Conservation (phyloP, 53 echinoderm and acorn worm genomes). For the Crossaster papposus region DNA sequence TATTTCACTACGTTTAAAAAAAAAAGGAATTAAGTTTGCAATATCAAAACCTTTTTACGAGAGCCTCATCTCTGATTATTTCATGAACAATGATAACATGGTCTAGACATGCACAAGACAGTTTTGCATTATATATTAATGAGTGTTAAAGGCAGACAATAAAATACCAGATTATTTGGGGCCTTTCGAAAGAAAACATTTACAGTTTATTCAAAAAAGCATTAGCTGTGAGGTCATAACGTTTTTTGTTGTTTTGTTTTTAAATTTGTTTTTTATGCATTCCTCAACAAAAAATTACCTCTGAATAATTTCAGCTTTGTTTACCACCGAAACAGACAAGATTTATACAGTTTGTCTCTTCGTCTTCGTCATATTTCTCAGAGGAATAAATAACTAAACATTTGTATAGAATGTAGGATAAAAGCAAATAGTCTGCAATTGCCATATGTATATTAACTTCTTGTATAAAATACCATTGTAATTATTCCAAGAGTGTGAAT, state of each 20-base stretch:
- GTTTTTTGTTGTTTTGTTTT: neutral
- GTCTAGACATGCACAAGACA: no score
- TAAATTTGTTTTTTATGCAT: neutral
- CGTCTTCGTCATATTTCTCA: neutral
- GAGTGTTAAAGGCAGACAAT: no score
- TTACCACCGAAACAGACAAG: neutral
- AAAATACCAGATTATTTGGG: no score
- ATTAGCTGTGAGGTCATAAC: neutral
- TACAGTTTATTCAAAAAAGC: neutral
- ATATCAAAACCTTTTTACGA: no score
- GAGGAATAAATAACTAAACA: neutral
- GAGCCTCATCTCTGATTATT: no score
- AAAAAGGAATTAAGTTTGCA: no score
- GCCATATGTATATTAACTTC: conserved; percentile 14
- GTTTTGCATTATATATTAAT: no score
- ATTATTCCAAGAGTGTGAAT: neutral
- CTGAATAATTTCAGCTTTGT: neutral
- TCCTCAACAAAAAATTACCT: neutral
- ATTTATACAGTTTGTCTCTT: neutral
- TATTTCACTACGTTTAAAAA: no score
- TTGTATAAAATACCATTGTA: conserved; percentile 29
- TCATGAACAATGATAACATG: no score
- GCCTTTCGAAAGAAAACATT: neutral
- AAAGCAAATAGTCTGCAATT: neutral
- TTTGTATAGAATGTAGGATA: conserved; percentile 27